Percentiles rank a stretch among this genome's conserved stretches.
Evolutionary conservation across 2,113 vertebrate species (phyloP).

Genomic region (Micronisus gabar): DNA sequence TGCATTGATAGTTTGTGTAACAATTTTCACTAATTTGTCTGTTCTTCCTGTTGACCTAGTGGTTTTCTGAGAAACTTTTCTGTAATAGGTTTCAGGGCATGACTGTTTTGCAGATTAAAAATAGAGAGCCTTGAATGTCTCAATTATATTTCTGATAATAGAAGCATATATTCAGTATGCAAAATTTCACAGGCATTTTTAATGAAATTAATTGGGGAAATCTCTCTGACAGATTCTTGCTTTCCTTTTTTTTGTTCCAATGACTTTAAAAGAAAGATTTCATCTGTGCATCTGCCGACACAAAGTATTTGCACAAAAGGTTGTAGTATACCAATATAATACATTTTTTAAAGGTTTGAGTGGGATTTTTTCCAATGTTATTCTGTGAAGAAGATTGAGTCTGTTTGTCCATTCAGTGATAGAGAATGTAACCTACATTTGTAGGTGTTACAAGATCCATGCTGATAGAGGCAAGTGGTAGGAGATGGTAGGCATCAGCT

Average conservation of each 20-base stretch:
- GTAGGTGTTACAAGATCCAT: neutral
- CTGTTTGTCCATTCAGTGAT: neutral
- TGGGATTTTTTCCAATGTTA: neutral
- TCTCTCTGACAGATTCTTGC: neutral
- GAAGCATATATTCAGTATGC: neutral
- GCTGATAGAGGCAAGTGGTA: neutral
- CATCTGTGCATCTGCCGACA: neutral
- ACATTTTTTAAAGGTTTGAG: neutral
- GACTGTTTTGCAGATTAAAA: neutral
- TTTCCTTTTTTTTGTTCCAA: neutral
- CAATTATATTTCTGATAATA: neutral
- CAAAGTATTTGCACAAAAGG: neutral
- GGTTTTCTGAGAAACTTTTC: neutral
- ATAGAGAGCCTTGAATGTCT: neutral
- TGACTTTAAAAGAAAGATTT: neutral
- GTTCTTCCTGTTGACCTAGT: neutral
- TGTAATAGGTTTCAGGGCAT: neutral
- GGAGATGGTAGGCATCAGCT: neutral
- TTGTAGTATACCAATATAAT: neutral
- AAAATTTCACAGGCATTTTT: neutral
- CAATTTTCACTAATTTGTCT: neutral
- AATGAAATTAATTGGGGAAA: neutral
- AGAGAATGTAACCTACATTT: neutral
- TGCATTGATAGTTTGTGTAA: neutral
- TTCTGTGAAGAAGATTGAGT: neutral